Conservation (phyloP, 2,113 vertebrate species). For the Alligator mississippiensis region DNA sequence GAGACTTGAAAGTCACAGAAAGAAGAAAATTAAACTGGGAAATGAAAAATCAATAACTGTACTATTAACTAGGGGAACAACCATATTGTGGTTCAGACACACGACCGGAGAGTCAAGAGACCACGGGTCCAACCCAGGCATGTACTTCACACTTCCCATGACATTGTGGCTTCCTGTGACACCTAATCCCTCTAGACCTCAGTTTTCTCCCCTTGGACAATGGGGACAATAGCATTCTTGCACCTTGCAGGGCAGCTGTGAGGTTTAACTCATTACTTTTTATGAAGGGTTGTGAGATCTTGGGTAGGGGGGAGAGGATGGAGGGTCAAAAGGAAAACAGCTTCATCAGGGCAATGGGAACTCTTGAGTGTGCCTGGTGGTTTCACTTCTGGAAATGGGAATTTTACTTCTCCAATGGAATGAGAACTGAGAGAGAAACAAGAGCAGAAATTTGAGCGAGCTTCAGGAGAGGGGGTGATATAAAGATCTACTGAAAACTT, state of each 20-base stretch:
- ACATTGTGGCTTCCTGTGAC: not conserved
- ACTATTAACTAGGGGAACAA: not conserved
- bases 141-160: not conserved
- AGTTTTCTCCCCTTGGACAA: not conserved
- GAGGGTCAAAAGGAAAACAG: not conserved
- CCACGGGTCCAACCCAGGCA: conserved; percentile 12
- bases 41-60: conserved; percentile 26
- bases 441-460: not conserved
- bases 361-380: not conserved
- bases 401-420: conserved; percentile 57
- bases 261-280: not conserved
- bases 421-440: not conserved
- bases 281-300: not conserved
- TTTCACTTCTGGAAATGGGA: conserved; percentile 9
- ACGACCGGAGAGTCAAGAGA: conserved; percentile 21
- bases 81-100: not conserved
- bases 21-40: conserved; percentile 7
- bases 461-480: not conserved
- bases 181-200: not conserved
- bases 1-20: conserved; percentile 9
- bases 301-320: too few species aligned
- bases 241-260: not conserved
- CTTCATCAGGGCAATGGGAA: conserved; percentile 47
- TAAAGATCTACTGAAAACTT: not conserved
- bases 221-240: not conserved